Conservation (phyloP, 2,113 vertebrate species). For the Ictalurus furcatus region DNA sequence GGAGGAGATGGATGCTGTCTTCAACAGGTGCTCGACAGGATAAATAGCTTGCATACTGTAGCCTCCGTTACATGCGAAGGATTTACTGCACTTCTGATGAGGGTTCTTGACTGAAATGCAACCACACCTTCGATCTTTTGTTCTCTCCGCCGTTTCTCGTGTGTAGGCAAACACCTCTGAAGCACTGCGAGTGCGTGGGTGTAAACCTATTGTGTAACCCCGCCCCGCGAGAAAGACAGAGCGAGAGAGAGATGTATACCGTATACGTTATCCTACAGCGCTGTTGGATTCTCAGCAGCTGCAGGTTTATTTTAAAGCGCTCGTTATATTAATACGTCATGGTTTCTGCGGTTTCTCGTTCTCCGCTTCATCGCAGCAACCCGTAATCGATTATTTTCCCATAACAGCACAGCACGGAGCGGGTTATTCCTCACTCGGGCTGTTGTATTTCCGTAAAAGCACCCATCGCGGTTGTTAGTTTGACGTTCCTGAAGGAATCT, state of each 20-base stretch:
- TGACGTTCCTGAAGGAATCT: not conserved
- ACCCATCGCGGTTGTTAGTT: not conserved
- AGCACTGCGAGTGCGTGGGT: not conserved
- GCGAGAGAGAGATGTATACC: not conserved
- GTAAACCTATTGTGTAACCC: conserved; percentile 5
- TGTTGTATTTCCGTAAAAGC: not conserved
- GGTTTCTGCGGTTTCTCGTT: not conserved
- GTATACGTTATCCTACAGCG: not conserved
- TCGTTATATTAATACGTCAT: not conserved
- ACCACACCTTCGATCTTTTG: conserved; percentile 15
- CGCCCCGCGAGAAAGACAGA: not conserved
- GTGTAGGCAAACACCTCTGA: conserved; percentile 6
- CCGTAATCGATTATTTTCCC: not conserved
- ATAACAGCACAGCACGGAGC: not conserved
- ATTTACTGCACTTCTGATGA: not conserved
- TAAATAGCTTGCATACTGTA: not conserved
- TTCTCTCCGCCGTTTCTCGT: not conserved
- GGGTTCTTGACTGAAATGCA: conserved; percentile 8
- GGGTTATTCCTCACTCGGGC: not conserved
- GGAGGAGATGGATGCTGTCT: not conserved
- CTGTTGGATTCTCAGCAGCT: not conserved
- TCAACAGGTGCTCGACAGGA: not conserved
- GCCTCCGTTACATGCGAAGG: not conserved
- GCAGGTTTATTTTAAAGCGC: not conserved
- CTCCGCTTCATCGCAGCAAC: not conserved